Conservation (phyloP, 2,888 invertebrate genomes). For the Dolichomitus sp. region DNA sequence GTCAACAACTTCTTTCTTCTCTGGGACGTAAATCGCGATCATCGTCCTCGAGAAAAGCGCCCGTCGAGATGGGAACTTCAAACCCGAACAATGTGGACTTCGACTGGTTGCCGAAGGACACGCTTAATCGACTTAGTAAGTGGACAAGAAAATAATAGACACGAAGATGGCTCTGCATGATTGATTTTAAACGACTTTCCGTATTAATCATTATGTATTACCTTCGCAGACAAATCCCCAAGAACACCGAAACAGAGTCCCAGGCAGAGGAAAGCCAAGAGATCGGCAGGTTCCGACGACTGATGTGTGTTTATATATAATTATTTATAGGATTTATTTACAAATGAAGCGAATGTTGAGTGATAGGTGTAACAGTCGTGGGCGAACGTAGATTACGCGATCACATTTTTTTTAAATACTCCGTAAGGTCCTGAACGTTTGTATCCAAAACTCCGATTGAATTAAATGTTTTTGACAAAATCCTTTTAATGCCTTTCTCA, state of each 20-base stretch:
- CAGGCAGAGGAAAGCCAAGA: constrained; percentile 92
- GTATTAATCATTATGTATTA: constrained; percentile 41
- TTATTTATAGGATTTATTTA: constrained; percentile 70
- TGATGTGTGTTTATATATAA: constrained; percentile 78
- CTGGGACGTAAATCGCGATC: constrained; percentile 92
- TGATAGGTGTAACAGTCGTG: constrained; percentile 46
- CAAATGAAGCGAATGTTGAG: constrained; percentile 68
- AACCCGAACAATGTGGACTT: constrained; percentile 97
- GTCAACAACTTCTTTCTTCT: constrained; percentile 95
- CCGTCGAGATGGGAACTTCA: constrained; percentile 96
- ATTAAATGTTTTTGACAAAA: constrained; percentile 70
- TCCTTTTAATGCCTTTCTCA: neutral
- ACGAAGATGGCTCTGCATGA: neutral
- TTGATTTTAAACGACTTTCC: neutral
- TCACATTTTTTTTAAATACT: constrained; percentile 59
- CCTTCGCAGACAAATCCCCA: constrained; percentile 91
- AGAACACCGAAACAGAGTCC: constrained; percentile 91
- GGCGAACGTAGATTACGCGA: constrained; percentile 60
- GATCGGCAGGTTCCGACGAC: constrained; percentile 91
- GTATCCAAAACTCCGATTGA: constrained; percentile 62
- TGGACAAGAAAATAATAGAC: constrained; percentile 72
- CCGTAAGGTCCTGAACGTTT: constrained; percentile 62
- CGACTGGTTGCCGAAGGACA: constrained; percentile 99
- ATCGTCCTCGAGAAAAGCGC: constrained; percentile 88
- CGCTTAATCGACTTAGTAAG: constrained; percentile 94